Base-by-base conservation (phyloP, 2,888 invertebrate genomes). In the Harpagoxenus sublaevis region DNA sequence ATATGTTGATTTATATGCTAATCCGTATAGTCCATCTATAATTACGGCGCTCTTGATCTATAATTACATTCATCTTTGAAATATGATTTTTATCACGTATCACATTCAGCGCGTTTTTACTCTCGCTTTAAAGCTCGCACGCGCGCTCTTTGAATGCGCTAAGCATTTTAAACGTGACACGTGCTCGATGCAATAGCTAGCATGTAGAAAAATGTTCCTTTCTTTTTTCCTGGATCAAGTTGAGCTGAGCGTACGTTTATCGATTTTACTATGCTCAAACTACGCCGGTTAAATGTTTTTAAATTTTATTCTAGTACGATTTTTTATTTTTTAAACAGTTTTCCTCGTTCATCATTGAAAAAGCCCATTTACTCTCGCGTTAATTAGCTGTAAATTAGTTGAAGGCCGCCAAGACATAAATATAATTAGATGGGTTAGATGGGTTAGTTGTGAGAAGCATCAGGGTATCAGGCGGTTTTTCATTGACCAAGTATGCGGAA, bases 401-500 rank as follows among this genome's bases (percentile, higher is more conserved):
- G 23, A 0, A 9, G 1, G 53, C 35, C 63, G 55, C n/a, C 60
- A 48, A 42, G 51, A 63, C 57, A 45, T 39, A n/a, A 45, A 84
- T 70, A 83, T 82, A 87, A 88, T 90, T 82, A 35, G 70, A 84
- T 81, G 53, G 75, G 68, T 90, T 82, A 35, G 70, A 84, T 81
- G 53, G 75, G 68, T 88, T 74, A 84, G 68, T 62, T 77, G 74
- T 48, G 85, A 62, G 89, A 83, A 85, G 83, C 87, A 85, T 87
- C 85, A 84, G 55, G 68, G 83, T 39, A 65, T 66, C 63, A 75
- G 65, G 18, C 28, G 62, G 62, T 81, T 84, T 87, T 87, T 86
- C 81, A 82, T 74, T 62, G 84, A 55, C 51, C 42, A 86, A 55
- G 89, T 82, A 90, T 86, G 89, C 91, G 90, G 90, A 90, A 90